phyloP scores from a whole-genome alignment of 2,888 invertebrate genomes.

The Polylopha cassiicola region DNA sequence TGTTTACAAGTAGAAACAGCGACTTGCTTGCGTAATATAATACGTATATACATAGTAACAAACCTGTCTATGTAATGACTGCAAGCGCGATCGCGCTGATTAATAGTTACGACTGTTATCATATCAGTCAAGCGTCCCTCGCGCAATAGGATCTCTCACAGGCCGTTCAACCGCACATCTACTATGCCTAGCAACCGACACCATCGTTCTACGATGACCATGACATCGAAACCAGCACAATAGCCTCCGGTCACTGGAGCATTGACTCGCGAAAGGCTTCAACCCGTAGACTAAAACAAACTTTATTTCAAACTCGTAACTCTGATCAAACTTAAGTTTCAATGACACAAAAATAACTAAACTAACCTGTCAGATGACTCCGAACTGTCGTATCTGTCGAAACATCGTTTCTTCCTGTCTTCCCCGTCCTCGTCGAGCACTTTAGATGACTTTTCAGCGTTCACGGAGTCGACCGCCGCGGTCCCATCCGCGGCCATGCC shows the following conservation, averaged over 20 bases:
- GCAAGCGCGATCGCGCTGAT: conserved; percentile 17
- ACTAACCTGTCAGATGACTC: conserved; percentile 95
- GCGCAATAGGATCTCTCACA: conserved; percentile 50
- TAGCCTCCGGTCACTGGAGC: conserved; percentile 74
- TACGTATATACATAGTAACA: conserved; percentile 21
- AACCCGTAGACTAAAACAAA: conserved; percentile 47
- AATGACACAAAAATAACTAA: conserved; percentile 37
- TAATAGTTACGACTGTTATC: conserved; percentile 5
- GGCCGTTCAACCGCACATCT: conserved; percentile 62
- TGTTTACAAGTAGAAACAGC: conserved; percentile 11
- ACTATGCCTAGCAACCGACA: conserved; percentile 27
- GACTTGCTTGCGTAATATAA: conserved; percentile 18
- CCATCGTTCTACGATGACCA: conserved; percentile 65
- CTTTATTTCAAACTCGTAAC: conserved; percentile 16
- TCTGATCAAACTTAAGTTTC: conserved; percentile 26
- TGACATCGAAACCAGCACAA: conserved; percentile 69
- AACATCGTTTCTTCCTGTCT: conserved; percentile 89
- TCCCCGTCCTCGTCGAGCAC: conserved; percentile 61
- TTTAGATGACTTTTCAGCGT: conserved; percentile 60
- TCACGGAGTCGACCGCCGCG: conserved; percentile 48
- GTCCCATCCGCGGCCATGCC: conserved; percentile 63
- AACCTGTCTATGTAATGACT: conserved; percentile 22
- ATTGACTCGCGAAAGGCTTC: conserved; percentile 61
- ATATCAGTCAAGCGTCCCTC: conserved; percentile 20
- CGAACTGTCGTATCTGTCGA: conserved; percentile 95